Evolutionary conservation across 2,888 invertebrate species (phyloP).

Genomic region (Acronicta alni): DNA sequence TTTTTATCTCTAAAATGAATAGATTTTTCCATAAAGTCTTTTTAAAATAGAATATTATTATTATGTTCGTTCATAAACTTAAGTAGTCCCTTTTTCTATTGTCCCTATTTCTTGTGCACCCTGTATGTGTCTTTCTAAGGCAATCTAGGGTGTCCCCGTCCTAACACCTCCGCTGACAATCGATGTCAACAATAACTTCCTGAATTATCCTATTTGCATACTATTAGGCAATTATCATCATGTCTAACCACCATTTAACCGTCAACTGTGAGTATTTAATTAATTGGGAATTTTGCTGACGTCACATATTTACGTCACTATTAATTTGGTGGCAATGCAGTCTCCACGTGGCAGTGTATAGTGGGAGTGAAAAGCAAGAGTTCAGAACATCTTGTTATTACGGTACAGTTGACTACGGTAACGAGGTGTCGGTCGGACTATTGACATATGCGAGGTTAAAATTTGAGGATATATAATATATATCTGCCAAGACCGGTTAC

Average conservation of each 20-base stretch:
- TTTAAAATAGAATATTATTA: too few species aligned
- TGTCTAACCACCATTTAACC: background rate
- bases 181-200: conserved; percentile 1
- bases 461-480: too few species aligned
- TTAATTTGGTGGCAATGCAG: conserved; percentile 2
- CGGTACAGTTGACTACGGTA: conserved; percentile 60
- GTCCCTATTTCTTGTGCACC: too few species aligned
- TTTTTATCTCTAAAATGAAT: too few species aligned
- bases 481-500: too few species aligned
- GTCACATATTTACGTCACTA: conserved; percentile 3
- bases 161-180: too few species aligned
- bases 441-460: conserved; percentile 4
- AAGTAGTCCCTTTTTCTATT: too few species aligned
- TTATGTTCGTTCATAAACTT: too few species aligned
- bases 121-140: too few species aligned
- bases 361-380: conserved; percentile 3
- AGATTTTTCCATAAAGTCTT: too few species aligned
- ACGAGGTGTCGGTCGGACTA: conserved; percentile 43
- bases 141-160: too few species aligned
- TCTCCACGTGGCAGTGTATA: background rate
- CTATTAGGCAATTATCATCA: background rate
- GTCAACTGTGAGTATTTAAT: conserved; percentile 3
- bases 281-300: conserved; percentile 8
- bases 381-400: conserved; percentile 57
- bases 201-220: conserved; percentile 4